Percentiles rank a stretch among this genome's conserved stretches.
These are phyloP conservation scores for Zygogramma bicolorata DNA, from an alignment of 2,888 invertebrate species.

Conservation along the genomic window DNA sequence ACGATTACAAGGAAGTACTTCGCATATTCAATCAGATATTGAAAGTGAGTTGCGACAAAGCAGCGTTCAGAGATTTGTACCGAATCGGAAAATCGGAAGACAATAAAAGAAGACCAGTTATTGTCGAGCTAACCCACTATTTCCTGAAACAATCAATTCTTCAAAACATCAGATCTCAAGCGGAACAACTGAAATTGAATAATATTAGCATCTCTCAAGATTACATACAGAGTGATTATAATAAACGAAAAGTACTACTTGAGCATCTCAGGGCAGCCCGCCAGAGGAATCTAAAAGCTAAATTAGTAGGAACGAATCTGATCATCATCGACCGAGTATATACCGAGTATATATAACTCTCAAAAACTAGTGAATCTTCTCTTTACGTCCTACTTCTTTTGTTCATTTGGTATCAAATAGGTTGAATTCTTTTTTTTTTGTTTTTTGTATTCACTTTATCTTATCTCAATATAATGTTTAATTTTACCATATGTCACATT, in stretches of 20 bases:
- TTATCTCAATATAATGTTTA: no score
- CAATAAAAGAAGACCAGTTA: neutral
- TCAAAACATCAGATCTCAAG: neutral
- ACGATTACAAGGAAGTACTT: neutral
- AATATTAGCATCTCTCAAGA: slow-evolving; percentile 12
- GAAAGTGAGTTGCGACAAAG: neutral
- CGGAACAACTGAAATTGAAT: neutral
- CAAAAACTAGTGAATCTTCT: no score
- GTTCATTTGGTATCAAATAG: no score
- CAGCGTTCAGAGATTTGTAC: neutral
- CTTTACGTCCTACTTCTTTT: no score
- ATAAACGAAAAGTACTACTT: neutral
- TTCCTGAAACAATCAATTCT: slow-evolving; percentile 9
- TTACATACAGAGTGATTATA: slow-evolving; percentile 2
- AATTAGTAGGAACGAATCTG: no score
- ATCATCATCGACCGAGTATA: no score
- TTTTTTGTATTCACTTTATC: no score
- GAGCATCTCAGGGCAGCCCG: neutral
- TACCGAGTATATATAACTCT: no score
- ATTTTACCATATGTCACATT: no score
- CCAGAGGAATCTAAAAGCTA: neutral
- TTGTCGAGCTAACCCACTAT: slow-evolving; percentile 2
- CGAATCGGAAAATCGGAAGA: neutral
- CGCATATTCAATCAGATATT: neutral
- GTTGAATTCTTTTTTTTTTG: no score